phyloP scores from a whole-genome alignment of 2,888 invertebrate species.

The Spisula subtruncata region DNA sequence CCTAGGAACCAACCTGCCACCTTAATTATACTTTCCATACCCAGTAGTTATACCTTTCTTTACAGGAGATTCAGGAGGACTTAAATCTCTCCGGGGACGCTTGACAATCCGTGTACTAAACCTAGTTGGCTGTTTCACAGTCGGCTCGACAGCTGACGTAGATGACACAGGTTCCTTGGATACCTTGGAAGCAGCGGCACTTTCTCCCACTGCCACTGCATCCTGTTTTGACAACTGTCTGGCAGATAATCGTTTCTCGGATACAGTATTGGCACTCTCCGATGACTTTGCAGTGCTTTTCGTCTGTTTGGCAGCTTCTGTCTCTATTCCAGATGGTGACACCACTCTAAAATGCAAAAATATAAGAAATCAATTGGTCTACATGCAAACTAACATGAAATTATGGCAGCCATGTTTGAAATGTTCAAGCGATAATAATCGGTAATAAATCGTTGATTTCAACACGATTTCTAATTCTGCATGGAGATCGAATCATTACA shows the following conservation, averaged over 20 bases:
- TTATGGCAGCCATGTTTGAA: slow-evolving; percentile 45
- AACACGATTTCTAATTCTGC: background rate
- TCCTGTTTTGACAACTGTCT: slow-evolving; percentile 67
- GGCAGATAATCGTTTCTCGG: slow-evolving; percentile 65
- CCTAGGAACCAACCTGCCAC: too few relatives aligned
- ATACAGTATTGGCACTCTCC: slow-evolving; percentile 25
- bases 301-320: slow-evolving; percentile 33
- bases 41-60: slow-evolving; percentile 73
- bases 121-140: slow-evolving; percentile 70
- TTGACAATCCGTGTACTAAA: slow-evolving; percentile 79
- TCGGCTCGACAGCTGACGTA: slow-evolving; percentile 30
- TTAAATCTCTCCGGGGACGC: slow-evolving; percentile 76
- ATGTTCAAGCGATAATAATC: background rate
- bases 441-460: background rate
- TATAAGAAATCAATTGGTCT: slow-evolving; percentile 1
- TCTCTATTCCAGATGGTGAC: slow-evolving; percentile 16
- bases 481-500: background rate
- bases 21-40: background rate
- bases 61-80: slow-evolving; percentile 79
- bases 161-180: slow-evolving; percentile 36
- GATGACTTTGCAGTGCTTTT: slow-evolving; percentile 41
- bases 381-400: background rate
- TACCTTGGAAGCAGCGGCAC: slow-evolving; percentile 20
- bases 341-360: slow-evolving; percentile 25
- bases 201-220: slow-evolving; percentile 49